These are phyloP conservation scores for Crotophaga sulcirostris DNA, from an alignment of 2,113 vertebrate genomes.

Conservation along the genomic window DNA sequence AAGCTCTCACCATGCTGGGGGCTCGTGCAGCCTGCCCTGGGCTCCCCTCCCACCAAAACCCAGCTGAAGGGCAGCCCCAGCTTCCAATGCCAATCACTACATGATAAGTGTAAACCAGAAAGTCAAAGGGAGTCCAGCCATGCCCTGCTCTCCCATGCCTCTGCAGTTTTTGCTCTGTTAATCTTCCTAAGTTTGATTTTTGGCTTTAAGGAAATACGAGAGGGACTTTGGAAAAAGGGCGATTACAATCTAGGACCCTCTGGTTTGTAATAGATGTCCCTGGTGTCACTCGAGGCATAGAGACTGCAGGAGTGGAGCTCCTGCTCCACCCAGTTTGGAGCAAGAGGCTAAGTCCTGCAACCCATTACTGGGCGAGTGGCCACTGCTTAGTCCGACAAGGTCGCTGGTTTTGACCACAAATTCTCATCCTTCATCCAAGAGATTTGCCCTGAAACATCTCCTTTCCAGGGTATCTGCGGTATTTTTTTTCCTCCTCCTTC, in stretches of 20 bases:
- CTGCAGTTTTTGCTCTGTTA: rapidly evolving
- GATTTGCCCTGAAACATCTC: background rate
- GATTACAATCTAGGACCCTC: background rate
- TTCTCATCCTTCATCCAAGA: background rate
- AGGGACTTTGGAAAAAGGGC: background rate
- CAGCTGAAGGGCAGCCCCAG: background rate
- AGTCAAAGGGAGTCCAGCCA: background rate
- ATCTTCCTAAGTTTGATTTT: background rate
- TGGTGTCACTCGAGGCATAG: background rate
- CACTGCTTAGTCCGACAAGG: background rate
- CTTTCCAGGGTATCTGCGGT: background rate
- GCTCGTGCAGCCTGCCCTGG: rapidly evolving
- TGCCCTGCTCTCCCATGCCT: rapidly evolving
- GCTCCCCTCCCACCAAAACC: background rate
- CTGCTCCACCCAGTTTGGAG: rapidly evolving
- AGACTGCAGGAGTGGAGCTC: background rate
- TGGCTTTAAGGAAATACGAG: background rate
- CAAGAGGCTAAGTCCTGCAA: background rate
- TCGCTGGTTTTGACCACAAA: background rate
- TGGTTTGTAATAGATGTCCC: background rate
- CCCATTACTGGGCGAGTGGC: rapidly evolving
- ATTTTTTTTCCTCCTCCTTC: background rate
- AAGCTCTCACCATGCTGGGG: rapidly evolving
- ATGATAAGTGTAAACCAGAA: rapidly evolving
- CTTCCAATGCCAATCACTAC: rapidly evolving